These are phyloP conservation scores for Zosterops lateralis DNA, from an alignment of 2,113 vertebrate genomes.

Conservation along the genomic window DNA sequence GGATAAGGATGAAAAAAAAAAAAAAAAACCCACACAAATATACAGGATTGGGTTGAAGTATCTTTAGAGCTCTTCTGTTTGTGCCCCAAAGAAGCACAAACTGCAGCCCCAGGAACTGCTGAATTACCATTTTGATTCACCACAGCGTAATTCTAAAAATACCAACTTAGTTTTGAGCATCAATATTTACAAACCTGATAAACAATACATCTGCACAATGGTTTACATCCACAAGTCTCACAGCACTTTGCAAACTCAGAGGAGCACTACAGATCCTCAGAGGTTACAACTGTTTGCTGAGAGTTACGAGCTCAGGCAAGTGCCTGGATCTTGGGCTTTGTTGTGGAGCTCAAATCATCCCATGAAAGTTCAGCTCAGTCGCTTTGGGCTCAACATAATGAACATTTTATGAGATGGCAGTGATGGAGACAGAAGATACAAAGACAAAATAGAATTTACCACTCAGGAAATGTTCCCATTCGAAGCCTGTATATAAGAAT, in stretches of 20 bases:
- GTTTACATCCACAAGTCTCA: background rate
- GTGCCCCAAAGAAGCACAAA: background rate
- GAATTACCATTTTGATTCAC: background rate
- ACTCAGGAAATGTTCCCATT: background rate
- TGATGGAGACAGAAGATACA: background rate
- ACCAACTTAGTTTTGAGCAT: background rate
- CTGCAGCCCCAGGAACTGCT: background rate
- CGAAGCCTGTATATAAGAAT: background rate
- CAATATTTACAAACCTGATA: slow-evolving; percentile 15
- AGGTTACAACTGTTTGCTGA: background rate
- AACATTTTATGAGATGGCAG: slow-evolving; percentile 1
- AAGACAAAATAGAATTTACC: background rate
- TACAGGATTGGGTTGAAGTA: accelerated
- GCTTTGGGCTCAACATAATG: background rate
- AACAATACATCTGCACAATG: background rate
- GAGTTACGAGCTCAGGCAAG: background rate
- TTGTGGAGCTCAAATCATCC: background rate
- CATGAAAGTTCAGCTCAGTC: background rate
- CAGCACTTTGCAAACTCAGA: background rate
- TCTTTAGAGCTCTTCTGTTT: background rate
- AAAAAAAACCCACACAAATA: background rate
- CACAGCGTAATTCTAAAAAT: background rate
- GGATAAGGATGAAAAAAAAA: background rate
- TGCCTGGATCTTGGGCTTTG: background rate
- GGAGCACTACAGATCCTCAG: background rate